These are phyloP conservation scores for Gymnocephalus cernua DNA, from an alignment of 2,113 vertebrate genomes.

Conservation along the genomic window DNA sequence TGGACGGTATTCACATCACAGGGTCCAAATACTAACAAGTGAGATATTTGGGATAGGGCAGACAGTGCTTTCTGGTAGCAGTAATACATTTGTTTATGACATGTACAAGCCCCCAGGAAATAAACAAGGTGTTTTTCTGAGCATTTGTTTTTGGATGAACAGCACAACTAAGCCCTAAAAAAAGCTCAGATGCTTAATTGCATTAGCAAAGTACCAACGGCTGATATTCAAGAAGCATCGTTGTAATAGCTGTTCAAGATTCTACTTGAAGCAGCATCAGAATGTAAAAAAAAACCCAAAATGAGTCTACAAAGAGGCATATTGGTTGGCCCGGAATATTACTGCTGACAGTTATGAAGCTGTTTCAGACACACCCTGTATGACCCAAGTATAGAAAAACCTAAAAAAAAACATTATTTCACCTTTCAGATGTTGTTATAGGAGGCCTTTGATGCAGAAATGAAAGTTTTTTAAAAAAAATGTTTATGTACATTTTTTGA, in stretches of 20 bases:
- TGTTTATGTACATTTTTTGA: too few relatives aligned
- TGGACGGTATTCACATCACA: not conserved
- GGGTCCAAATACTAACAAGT: not conserved
- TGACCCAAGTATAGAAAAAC: too few relatives aligned
- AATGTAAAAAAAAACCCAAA: not conserved
- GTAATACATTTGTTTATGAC: conserved; percentile 16
- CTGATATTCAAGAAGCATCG: not conserved
- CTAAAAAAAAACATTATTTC: too few relatives aligned
- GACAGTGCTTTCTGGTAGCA: not conserved
- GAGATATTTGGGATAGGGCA: not conserved
- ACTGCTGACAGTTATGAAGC: not conserved
- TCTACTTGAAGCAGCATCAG: not conserved
- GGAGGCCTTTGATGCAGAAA: too few relatives aligned
- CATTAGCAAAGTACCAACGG: not conserved
- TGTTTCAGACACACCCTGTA: not conserved
- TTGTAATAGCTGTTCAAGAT: not conserved
- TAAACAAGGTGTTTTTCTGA: not conserved
- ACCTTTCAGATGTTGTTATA: too few relatives aligned
- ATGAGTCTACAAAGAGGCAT: not conserved
- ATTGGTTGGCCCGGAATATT: not conserved
- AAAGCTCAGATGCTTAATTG: not conserved
- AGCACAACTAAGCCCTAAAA: not conserved
- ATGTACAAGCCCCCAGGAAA: conserved; percentile 10
- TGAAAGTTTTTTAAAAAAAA: too few relatives aligned
- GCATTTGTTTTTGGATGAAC: conserved; percentile 1